Conservation (phyloP, 2,888 invertebrate species). For the Cosmia pyralina region DNA sequence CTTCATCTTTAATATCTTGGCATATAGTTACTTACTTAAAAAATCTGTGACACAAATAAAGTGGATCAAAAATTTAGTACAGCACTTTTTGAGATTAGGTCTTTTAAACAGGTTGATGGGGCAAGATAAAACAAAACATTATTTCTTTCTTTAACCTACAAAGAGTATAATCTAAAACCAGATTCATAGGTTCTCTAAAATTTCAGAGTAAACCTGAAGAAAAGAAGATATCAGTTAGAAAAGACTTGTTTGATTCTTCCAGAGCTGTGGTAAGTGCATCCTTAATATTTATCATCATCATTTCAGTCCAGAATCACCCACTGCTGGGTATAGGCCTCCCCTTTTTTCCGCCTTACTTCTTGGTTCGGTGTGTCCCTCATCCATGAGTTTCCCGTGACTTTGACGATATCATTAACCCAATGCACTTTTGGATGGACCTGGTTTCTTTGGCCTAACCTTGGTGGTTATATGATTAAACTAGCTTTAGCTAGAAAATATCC, state of each 20-base stretch:
- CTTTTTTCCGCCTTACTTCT: no score
- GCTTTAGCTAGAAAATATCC: no score
- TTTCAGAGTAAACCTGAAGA: slow-evolving; percentile 33
- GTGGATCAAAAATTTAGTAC: no score
- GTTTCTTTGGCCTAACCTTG: no score
- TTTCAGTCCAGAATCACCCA: no score
- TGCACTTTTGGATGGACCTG: no score
- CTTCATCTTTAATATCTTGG: not conserved
- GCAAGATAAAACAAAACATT: not conserved
- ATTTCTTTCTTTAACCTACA: not conserved
- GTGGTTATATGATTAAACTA: no score
- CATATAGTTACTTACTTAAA: not conserved
- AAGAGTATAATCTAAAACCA: not conserved
- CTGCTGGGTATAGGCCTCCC: no score
- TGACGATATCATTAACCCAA: no score
- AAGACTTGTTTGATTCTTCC: slow-evolving; percentile 70
- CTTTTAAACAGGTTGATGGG: not conserved
- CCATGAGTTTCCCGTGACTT: no score
- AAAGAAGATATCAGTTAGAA: slow-evolving; percentile 66
- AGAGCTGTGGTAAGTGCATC: slow-evolving; percentile 55
- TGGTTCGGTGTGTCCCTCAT: no score
- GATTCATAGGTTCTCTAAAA: not conserved
- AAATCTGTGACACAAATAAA: not conserved
- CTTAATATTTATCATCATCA: not conserved
- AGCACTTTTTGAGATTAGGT: not conserved